Percentiles rank a stretch among this genome's conserved stretches.
phyloP scores from a whole-genome alignment of 2,797 vertebrate species.

The Anolis apletophallus region DNA sequence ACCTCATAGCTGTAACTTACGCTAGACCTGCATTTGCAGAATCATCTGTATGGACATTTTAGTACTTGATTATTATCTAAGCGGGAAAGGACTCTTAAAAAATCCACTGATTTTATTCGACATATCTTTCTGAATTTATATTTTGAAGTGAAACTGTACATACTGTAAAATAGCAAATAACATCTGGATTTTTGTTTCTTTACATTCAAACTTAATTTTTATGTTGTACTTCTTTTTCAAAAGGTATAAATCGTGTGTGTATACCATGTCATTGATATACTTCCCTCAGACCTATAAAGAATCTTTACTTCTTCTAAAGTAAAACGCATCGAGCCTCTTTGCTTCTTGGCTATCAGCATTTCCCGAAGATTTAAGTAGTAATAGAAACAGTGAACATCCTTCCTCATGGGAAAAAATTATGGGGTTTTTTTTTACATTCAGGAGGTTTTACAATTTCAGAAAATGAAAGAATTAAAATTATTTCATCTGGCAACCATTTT shows the following conservation, averaged over 20 bases:
- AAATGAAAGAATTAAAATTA: neutral
- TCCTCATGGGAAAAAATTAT: neutral
- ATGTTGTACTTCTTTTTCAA: constrained; percentile 53
- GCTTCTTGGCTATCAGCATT: neutral
- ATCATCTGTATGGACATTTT: constrained; percentile 48
- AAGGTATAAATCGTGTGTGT: constrained; percentile 36
- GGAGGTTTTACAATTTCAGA: neutral
- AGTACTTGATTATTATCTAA: constrained; percentile 62
- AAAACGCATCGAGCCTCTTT: constrained; percentile 21
- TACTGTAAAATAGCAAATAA: constrained; percentile 35
- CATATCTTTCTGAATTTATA: constrained; percentile 8
- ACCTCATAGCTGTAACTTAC: constrained; percentile 51
- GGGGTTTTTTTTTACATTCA: neutral
- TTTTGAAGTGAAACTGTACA: constrained; percentile 65
- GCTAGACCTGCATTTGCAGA: constrained; percentile 61
- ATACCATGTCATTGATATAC: constrained; percentile 41
- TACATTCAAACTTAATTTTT: constrained; percentile 33
- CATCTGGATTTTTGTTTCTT: constrained; percentile 47
- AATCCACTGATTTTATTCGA: neutral
- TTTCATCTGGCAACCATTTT: neutral
- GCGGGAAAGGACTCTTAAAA: constrained; percentile 50
- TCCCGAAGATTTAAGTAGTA: neutral
- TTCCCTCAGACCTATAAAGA: constrained; percentile 30
- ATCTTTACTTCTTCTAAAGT: constrained; percentile 11
- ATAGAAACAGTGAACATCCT: neutral